Base-by-base conservation (phyloP, 2,888 invertebrate species). In the Orchestes rusci region DNA sequence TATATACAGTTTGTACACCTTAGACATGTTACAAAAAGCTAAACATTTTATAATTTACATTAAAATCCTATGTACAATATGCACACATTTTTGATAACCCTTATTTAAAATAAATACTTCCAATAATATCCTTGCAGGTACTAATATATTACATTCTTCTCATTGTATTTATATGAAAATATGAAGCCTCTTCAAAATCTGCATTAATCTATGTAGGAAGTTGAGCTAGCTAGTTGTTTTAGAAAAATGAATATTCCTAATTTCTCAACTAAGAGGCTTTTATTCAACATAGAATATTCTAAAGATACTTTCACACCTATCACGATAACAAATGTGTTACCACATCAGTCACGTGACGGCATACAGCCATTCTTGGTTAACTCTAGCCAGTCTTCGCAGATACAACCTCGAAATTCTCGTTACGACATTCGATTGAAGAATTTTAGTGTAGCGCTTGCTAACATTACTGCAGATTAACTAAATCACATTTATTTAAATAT, bases 1-100 rank as follows among this genome's bases (percentile, higher is more conserved):
- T 59, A 56, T 65, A 61, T 64, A 66, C 65, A 65, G 54, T 63
- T 63, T 66, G 65, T 66, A 66, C 66, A 66, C 53, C 59, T 62
- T 59, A 63, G 55, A 59, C 57, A 59, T 56, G 54, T 54, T 56
- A 60, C 59, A 60, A 57, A 58, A 55, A 53, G 35, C 39, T 43
- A 38, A 45, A 16, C 15, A 29, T 27, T 16, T 16, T 39, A 28
- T 42, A 46, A 46, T 46, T 40, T 45, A 45, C 40, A 48, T 36
- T 53, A 37, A 47, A 38, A 43, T 18, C 8, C 28, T 55, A 49
- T 62, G 59, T 64, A 64, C 65, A 66, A 60, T 65, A 65, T 66
- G 59, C 62, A 64, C 65, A 65, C 16, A 36, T 16, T 8, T 48
- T 56, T 54, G 41, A 41, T 28, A 32, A 35, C 35, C 19, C 32